These are phyloP conservation scores for Aptenodytes forsteri DNA, from an alignment of 2,113 vertebrate species.

Conservation along the genomic window DNA sequence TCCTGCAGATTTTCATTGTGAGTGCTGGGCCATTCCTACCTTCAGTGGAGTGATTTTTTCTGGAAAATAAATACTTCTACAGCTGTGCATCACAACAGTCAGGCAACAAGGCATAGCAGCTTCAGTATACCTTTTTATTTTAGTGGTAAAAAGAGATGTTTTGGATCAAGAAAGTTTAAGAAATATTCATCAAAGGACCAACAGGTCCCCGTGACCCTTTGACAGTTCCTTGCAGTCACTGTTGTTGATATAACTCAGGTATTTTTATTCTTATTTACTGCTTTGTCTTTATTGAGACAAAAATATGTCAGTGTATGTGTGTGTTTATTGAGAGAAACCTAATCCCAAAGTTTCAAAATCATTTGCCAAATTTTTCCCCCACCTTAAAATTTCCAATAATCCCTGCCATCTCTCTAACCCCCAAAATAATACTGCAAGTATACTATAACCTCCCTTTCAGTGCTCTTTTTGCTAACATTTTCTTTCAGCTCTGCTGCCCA, in stretches of 20 bases:
- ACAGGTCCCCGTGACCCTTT: not conserved
- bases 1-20: not conserved
- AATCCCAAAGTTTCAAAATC: not conserved
- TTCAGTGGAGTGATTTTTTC: not conserved
- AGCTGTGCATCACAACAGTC: not conserved
- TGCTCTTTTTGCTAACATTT: not conserved
- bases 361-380: not conserved
- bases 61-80: not conserved
- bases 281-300: not conserved
- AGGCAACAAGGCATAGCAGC: not conserved
- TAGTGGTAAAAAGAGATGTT: not conserved
- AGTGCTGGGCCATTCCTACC: not conserved
- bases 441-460: not conserved
- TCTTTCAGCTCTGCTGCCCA: not conserved
- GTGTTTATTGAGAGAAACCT: not conserved
- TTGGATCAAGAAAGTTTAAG: not conserved
- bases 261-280: not conserved
- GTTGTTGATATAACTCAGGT: not conserved
- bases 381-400: not conserved
- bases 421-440: not conserved
- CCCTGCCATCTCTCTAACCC: not conserved
- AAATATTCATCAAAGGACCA: not conserved
- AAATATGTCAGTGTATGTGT: not conserved
- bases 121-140: not conserved
- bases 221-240: not conserved